Percentiles rank a stretch among this genome's conserved stretches.
phyloP scores from a whole-genome alignment of 2,797 vertebrate species.

The Rhinella marina region DNA sequence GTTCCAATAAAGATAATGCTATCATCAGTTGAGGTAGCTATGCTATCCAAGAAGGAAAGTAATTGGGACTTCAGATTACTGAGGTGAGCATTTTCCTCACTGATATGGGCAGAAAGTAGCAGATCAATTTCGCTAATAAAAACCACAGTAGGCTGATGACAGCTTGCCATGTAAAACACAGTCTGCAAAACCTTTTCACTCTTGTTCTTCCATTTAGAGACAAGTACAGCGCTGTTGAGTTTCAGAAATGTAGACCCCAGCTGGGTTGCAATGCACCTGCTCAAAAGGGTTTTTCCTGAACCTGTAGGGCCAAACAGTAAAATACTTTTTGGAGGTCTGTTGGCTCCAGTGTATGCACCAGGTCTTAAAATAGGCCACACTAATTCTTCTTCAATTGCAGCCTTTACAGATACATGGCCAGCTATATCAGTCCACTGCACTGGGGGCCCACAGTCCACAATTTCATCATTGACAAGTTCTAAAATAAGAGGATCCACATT shows the following conservation, averaged over 20 bases:
- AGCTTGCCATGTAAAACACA: slow-evolving; percentile 84
- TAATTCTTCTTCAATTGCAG: slow-evolving; percentile 90
- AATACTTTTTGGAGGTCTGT: slow-evolving; percentile 82
- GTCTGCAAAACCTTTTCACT: slow-evolving; percentile 88
- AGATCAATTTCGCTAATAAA: slow-evolving; percentile 90
- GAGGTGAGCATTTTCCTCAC: slow-evolving; percentile 65
- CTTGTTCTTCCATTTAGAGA: slow-evolving; percentile 86
- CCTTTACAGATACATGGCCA: slow-evolving; percentile 86
- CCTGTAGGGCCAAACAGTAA: slow-evolving; percentile 91
- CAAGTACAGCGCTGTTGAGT: slow-evolving; percentile 81
- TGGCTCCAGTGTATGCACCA: slow-evolving; percentile 69
- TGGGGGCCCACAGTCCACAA: slow-evolving; percentile 86
- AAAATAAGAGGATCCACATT: slow-evolving; percentile 80
- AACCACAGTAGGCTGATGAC: slow-evolving; percentile 85
- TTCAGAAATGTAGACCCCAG: slow-evolving; percentile 87
- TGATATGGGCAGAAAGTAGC: slow-evolving; percentile 63
- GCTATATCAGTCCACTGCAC: slow-evolving; percentile 90
- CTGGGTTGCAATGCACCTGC: slow-evolving; percentile 89
- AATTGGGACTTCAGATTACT: slow-evolving; percentile 80
- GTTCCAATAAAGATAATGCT: slow-evolving; percentile 86
- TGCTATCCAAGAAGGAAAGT: slow-evolving; percentile 85
- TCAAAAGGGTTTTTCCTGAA: slow-evolving; percentile 86
- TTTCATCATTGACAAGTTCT: slow-evolving; percentile 86
- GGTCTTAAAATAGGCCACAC: slow-evolving; percentile 92
- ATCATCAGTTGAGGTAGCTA: slow-evolving; percentile 74